phyloP scores from a whole-genome alignment of 2,113 vertebrate species.

The Coturnix japonica region DNA sequence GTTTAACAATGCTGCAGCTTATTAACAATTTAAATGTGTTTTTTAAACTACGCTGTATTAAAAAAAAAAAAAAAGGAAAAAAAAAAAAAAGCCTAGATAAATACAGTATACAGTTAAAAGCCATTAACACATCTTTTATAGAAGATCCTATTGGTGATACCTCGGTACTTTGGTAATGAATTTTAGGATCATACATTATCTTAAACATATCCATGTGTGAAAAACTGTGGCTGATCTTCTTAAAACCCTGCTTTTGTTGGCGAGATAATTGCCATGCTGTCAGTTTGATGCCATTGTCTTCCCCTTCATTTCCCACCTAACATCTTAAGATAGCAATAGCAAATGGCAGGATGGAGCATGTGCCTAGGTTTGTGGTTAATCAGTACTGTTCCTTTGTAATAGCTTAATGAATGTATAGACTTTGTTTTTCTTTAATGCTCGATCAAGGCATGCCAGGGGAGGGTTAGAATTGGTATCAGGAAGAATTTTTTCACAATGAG shows the following conservation, averaged over 20 bases:
- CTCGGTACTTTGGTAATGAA: constrained; percentile 13
- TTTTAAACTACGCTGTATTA: neutral
- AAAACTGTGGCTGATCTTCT: constrained; percentile 27
- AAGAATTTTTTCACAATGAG: neutral
- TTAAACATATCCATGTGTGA: constrained; percentile 11
- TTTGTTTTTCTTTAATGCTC: neutral
- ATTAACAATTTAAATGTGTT: constrained; percentile 58
- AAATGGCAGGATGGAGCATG: neutral
- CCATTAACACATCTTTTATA: neutral
- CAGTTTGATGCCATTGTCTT: constrained; percentile 8
- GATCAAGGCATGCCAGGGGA: neutral
- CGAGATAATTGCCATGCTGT: constrained; percentile 7
- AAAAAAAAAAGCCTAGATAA: constrained; percentile 7
- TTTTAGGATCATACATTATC: neutral
- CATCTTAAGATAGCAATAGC: neutral
- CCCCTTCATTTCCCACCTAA: neutral
- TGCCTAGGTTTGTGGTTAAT: neutral
- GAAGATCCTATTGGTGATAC: neutral
- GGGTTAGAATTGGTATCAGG: neutral
- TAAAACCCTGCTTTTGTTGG: neutral
- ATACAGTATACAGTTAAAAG: constrained; percentile 44
- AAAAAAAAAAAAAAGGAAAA: no score
- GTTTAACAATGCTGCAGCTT: constrained; percentile 44
- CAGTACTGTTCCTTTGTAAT: neutral
- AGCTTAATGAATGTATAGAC: neutral